These are phyloP conservation scores for Oryzias javanicus DNA, from an alignment of 2,113 vertebrate genomes.

Conservation along the genomic window DNA sequence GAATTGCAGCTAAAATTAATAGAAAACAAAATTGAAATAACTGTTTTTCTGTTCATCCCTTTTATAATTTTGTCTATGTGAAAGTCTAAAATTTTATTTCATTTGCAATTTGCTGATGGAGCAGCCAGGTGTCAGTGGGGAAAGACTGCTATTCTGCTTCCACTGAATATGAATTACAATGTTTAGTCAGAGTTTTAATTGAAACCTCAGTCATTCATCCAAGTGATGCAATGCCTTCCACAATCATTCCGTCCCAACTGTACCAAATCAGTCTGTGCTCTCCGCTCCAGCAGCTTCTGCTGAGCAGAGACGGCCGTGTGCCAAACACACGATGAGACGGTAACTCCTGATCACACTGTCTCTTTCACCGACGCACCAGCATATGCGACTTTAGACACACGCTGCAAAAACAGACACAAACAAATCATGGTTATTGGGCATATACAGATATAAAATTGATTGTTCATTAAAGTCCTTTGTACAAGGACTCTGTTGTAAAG, in stretches of 20 bases:
- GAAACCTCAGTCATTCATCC: constrained; percentile 93
- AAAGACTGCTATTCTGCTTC: constrained; percentile 74
- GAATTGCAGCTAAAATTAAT: no score
- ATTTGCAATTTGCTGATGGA: constrained; percentile 72
- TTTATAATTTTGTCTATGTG: constrained; percentile 18
- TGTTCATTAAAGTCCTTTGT: no score
- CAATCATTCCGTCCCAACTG: constrained; percentile 85
- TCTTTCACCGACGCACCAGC: neutral
- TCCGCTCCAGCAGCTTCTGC: constrained; percentile 52
- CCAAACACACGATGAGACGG: constrained; percentile 66
- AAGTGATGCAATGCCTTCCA: constrained; percentile 89
- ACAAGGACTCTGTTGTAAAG: no score
- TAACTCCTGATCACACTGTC: constrained; percentile 23
- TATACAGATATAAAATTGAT: neutral
- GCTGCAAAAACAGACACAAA: neutral
- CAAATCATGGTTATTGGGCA: neutral
- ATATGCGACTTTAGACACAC: constrained; percentile 1
- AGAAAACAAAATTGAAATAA: no score
- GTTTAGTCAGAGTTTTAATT: constrained; percentile 89
- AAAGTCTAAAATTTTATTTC: constrained; percentile 45
- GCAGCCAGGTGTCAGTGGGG: constrained; percentile 56
- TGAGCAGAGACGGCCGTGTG: constrained; percentile 71
- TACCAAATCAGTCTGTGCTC: constrained; percentile 60
- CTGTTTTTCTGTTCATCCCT: no score
- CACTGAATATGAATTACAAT: constrained; percentile 81